Percentiles rank a stretch among this genome's conserved stretches.
phyloP scores from a whole-genome alignment of 2,888 invertebrate genomes.

The Thereva unica region DNA sequence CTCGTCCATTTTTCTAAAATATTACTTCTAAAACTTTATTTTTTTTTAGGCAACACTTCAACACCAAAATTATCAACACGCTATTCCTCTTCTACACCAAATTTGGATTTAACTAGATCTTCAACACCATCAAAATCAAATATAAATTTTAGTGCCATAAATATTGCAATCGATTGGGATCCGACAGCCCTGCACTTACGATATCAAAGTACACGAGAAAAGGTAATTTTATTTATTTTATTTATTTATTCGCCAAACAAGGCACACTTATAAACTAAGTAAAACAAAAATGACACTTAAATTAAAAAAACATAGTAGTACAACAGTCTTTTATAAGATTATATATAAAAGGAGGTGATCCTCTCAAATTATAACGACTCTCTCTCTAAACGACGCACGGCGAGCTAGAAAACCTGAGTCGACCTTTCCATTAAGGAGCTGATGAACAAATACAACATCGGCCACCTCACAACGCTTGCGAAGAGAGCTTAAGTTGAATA shows the following conservation, averaged over 20 bases:
- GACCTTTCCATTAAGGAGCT: too few relatives aligned
- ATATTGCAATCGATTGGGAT: constrained; percentile 92
- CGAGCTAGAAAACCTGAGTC: background rate
- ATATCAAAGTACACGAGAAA: constrained; percentile 78
- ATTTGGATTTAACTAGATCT: constrained; percentile 50
- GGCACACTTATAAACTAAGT: too few relatives aligned
- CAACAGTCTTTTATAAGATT: too few relatives aligned
- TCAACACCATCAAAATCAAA: constrained; percentile 35
- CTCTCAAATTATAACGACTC: too few relatives aligned
- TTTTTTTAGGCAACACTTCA: constrained; percentile 48
- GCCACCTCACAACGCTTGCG: too few relatives aligned
- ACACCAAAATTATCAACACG: constrained; percentile 52
- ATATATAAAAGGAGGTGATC: background rate
- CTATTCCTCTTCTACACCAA: constrained; percentile 51
- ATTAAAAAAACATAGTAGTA: too few relatives aligned
- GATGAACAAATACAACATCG: too few relatives aligned
- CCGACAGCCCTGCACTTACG: constrained; percentile 90
- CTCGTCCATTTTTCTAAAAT: background rate
- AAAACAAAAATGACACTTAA: too few relatives aligned
- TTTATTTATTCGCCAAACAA: too few relatives aligned
- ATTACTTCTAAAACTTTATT: constrained; percentile 3
- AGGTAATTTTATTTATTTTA: constrained; percentile 59
- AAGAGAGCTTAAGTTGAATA: too few relatives aligned
- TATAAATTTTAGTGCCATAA: constrained; percentile 48
- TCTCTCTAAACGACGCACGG: too few relatives aligned